Base-by-base conservation (phyloP, 2,797 vertebrate genomes). In the Alouatta caraya region DNA sequence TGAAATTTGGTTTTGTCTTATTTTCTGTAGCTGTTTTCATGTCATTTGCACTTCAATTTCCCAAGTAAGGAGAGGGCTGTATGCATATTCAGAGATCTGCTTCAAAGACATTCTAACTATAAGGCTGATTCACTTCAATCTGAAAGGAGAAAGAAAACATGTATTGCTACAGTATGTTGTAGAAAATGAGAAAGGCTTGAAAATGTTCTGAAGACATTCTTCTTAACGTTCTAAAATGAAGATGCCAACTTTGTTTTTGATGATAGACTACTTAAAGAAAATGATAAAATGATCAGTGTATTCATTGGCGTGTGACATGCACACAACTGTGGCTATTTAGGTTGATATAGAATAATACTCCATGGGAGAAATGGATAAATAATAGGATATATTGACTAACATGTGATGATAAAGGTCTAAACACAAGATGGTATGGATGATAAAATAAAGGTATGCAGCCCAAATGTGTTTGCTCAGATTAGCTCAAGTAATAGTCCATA, bases 161-260 rank as follows among this genome's bases (percentile, higher is more conserved):
- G 8, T 24, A 26, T 64, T n/a, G 21, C 59, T 13, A 94, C 7
- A 52, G 26, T 11, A 24, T 28, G 6, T 42, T 76, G 61, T 5
- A 80, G 50, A 78, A 93, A 88, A 50, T 28, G n/a, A 83, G 26
- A 83, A 59, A 28, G 11, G 2, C 11, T 75, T 39, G 5, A 12
- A 46, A 37, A 39, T 96, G 21, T 28, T 92, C 76, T 57, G 11
- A 81, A 87, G 15, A 26, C 26, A 78, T 67, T 4, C 6, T 94
- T 6, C 76, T 84, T 84, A 83, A 90, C 75, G 19, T 33, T 92
- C 87, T 93, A 92, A 94, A 89, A 94, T 72, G 21, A 84, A 19
- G 5, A 89, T 37, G 30, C 14, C 8, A 81, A n/a, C 30, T 44
- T 76, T 80, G 3, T 46, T 86, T 85, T 82, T 70, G 80, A 81